Base-by-base conservation (phyloP, 2,797 vertebrate genomes). In the Betta splendens region DNA sequence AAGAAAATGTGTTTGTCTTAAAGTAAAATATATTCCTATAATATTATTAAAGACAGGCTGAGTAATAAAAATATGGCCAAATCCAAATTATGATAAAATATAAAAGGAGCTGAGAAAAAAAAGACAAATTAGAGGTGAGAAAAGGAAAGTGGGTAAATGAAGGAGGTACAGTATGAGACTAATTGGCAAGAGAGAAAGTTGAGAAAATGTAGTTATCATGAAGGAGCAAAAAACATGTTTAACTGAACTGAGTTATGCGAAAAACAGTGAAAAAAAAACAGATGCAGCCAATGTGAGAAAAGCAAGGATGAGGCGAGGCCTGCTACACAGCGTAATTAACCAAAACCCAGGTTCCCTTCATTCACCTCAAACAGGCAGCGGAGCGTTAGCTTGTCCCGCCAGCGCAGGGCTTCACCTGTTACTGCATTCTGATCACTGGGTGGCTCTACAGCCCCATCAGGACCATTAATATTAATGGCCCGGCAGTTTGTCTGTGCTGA, bases 381-480 rank as follows among this genome's bases (percentile, higher is more conserved):
- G 15, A 48, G 67, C 50, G 8, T 52, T 77, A 86, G 80, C 81
- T 86, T 85, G n/a, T n/a, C n/a, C n/a, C n/a, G n/a, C n/a, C n/a
- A n/a, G n/a, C n/a, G n/a, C n/a, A n/a, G n/a, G 5, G 72, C 72
- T 67, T 58, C 51, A 77, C 79, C 73, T 69, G 47, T 69, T 52
- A 17, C 5, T 52, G 60, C 55, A 63, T 82, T 69, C 71, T 72
- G 75, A 81, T 85, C 75, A 54, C 49, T 20, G n/a, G 16, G 38
- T 45, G 7, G 36, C 64, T 70, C 77, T 72, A 73, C 76, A 42
- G 68, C 82, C 68, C 77, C 81, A 84, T 88, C 83, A 86, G 79
- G 57, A 50, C 51, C 60, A 89, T 91, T 85, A 91, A 90, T 91
- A 90, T 91, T 90, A 87, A 90, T 86, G 73, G 17, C 63, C 33